Base-by-base conservation (phyloP, 2,113 vertebrate genomes). In the Archocentrus centrarchus region DNA sequence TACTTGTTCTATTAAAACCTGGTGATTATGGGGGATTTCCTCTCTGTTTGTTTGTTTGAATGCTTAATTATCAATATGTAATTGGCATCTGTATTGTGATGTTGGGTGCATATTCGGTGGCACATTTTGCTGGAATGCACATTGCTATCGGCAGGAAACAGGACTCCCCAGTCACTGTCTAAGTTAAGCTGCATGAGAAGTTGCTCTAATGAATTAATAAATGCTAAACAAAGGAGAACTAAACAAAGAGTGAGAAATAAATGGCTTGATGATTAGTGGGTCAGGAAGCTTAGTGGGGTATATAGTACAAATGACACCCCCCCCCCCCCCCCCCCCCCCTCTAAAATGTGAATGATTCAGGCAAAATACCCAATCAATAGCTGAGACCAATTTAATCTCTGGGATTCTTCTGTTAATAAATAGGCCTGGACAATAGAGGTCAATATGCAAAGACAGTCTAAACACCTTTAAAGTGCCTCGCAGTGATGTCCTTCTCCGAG, bases 21-120 rank as follows among this genome's bases (percentile, higher is more conserved):
- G 70, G 91, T 88, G 93, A 95, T 94, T 94, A 94, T 37, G 89
- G 85, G 84, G 87, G 89, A 93, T 94, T 93, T 89, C 90, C 88
- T 92, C 84, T 91, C 84, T 91, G 93, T 93, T 93, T 95, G 91
- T 93, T 92, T 94, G 92, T 94, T 91, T 90, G 86, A 92, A 93
- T 93, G 86, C 92, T 91, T 94, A 93, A 93, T 95, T 94, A 93
- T 93, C 92, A 92, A 93, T 90, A 90, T 93, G 91, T 93, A 93
- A 93, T 90, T 93, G 92, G 83, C 92, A 78, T 90, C 86, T 93
- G 91, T 82, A 73, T 86, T 89, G 88, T 85, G 64, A 92, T 89
- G 87, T 89, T 11, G 78, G 91, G 79, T 15, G 73, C 82, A 73
- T 59, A 82, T 92, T 84, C 76, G 50, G 88, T 87, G 90, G 83